Conservation (phyloP, 2,888 invertebrate genomes). For the Ormyrus thymus region DNA sequence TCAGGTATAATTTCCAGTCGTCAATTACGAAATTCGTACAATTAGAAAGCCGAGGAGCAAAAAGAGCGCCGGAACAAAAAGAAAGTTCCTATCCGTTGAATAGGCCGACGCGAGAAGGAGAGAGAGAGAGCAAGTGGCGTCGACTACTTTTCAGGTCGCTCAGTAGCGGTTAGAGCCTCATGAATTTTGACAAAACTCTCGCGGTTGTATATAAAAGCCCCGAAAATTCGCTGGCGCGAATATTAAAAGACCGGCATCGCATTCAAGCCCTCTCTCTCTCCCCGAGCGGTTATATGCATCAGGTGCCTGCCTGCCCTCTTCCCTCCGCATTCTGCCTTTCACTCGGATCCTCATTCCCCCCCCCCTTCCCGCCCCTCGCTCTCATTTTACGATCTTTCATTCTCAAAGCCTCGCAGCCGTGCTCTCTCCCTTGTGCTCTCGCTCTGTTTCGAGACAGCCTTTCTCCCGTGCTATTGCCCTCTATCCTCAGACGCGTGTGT, state of each 20-base stretch:
- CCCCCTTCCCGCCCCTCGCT: conserved; percentile 11
- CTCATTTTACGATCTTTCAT: conserved; percentile 38
- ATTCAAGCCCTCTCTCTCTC: conserved; percentile 18
- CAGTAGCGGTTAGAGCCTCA: conserved; percentile 40
- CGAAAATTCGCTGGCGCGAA: conserved; percentile 48
- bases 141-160: conserved; percentile 33
- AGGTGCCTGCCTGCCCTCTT: conserved; percentile 8
- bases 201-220: conserved; percentile 39
- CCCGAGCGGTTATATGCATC: conserved; percentile 35
- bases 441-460: background rate
- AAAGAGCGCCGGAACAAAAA: too few relatives aligned
- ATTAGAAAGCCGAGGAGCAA: too few relatives aligned
- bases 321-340: background rate
- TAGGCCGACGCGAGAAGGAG: too few relatives aligned
- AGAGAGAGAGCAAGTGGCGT: conserved; percentile 19
- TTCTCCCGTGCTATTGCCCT: background rate
- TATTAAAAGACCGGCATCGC: conserved; percentile 46
- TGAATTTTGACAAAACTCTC: conserved; percentile 52
- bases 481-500: background rate
- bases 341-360: conserved; percentile 33
- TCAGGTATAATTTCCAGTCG: too few relatives aligned
- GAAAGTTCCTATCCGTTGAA: too few relatives aligned
- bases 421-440: conserved; percentile 8
- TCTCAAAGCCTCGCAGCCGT: conserved; percentile 22
- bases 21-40: too few relatives aligned